phyloP scores from a whole-genome alignment of 1,140 invertebrate genomes.

The Tetraneura akinire region DNA sequence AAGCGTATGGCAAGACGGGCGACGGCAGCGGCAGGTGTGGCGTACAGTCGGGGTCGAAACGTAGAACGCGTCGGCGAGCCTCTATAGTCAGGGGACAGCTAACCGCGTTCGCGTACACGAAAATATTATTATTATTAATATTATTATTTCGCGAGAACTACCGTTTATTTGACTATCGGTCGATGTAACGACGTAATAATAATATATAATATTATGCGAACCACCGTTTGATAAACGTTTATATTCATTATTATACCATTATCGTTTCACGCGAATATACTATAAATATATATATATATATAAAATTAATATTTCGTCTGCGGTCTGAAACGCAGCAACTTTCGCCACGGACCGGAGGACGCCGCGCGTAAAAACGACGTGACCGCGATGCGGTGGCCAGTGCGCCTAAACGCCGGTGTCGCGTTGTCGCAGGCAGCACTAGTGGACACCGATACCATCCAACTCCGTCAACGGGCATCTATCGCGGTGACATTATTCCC shows the following conservation, averaged over 20 bases:
- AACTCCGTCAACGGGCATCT: not conserved
- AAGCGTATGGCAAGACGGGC: not conserved
- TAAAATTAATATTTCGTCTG: no score
- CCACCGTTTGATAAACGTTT: no score
- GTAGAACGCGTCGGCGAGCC: slow-evolving; percentile 22
- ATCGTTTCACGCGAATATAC: no score
- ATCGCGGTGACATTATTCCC: not conserved
- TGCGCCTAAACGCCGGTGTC: not conserved
- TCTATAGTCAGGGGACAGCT: slow-evolving; percentile 14
- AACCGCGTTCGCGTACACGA: not conserved
- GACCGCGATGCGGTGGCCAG: slow-evolving; percentile 16
- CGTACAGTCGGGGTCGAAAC: slow-evolving; percentile 41
- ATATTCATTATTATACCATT: no score
- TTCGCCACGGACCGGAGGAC: not conserved
- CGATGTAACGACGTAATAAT: no score
- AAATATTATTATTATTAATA: no score
- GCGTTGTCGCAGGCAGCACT: not conserved
- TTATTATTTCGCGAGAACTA: not conserved
- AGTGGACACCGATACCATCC: not conserved
- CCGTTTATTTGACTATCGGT: not conserved
- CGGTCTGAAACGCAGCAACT: not conserved
- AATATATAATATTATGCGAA: no score
- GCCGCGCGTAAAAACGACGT: not conserved
- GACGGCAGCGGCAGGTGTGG: slow-evolving; percentile 11
- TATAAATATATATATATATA: no score